Conservation (phyloP, 2,797 vertebrate species). For the Acipenser ruthenus region DNA sequence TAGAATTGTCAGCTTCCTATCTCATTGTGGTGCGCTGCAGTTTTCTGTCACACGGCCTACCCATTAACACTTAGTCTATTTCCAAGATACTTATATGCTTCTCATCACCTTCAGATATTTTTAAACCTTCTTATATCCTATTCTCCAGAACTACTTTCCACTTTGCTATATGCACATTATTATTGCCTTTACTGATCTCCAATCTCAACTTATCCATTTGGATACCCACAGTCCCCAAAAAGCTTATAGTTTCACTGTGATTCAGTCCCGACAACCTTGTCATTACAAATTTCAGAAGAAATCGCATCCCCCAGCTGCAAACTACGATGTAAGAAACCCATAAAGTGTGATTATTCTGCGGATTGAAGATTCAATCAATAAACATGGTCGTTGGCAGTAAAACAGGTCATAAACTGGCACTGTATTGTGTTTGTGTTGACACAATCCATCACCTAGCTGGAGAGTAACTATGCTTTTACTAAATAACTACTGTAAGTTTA, state of each 20-base stretch:
- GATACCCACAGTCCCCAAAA: constrained; percentile 21
- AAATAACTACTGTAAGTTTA: no score
- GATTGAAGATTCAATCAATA: no score
- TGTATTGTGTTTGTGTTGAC: no score
- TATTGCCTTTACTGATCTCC: constrained; percentile 32
- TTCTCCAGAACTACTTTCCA: constrained; percentile 24
- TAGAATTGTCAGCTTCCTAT: constrained; percentile 6
- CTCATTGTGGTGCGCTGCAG: constrained; percentile 10
- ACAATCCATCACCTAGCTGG: no score
- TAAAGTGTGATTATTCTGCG: no score
- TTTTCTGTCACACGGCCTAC: constrained; percentile 23
- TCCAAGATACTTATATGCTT: constrained; percentile 24
- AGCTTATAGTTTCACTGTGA: constrained; percentile 28
- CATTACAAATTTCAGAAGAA: constrained; percentile 25
- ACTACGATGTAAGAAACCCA: constrained; percentile 7
- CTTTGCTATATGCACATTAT: constrained; percentile 31
- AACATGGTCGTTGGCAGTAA: no score
- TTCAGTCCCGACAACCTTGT: constrained; percentile 26
- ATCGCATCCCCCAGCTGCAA: constrained; percentile 13
- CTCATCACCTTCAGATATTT: constrained; percentile 31
- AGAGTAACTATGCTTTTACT: no score
- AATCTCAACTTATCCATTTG: constrained; percentile 28
- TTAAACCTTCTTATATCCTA: constrained; percentile 26
- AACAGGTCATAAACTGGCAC: no score
- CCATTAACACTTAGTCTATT: constrained; percentile 22